Conservation (phyloP, 2,797 vertebrate genomes). For the Acanthis flammea region DNA sequence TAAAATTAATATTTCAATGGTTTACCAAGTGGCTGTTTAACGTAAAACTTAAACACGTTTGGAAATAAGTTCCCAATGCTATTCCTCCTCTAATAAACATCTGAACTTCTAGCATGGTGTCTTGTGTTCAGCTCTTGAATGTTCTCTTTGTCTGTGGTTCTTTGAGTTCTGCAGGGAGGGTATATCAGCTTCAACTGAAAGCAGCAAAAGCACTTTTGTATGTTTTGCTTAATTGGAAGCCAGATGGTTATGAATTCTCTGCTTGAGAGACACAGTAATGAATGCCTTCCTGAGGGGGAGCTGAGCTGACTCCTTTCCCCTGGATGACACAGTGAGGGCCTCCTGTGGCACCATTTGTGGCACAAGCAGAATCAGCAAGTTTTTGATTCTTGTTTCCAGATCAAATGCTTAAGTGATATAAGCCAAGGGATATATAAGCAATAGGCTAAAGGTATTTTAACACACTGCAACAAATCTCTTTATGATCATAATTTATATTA, state of each 20-base stretch:
- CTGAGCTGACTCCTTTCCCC: not conserved
- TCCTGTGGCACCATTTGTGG: not conserved
- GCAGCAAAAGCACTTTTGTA: not conserved
- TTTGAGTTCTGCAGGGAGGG: not conserved
- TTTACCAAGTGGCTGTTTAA: not conserved
- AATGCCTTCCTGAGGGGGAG: not conserved
- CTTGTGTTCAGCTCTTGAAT: not conserved
- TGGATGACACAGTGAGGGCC: not conserved
- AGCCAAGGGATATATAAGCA: not conserved
- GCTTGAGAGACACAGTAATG: not conserved
- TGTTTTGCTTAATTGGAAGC: not conserved
- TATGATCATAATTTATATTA: not conserved
- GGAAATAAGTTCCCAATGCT: not conserved
- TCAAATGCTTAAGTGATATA: not conserved
- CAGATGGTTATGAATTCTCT: conserved; percentile 4
- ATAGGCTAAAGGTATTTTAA: not conserved
- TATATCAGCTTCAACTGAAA: not conserved
- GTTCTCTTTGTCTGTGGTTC: not conserved
- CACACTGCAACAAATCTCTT: not conserved
- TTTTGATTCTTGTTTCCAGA: not conserved
- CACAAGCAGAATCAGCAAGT: not conserved
- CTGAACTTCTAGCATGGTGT: not conserved
- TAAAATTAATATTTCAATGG: not conserved
- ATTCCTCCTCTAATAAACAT: not conserved
- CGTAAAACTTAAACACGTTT: not conserved